These are phyloP conservation scores for Telenomus remus DNA, from an alignment of 1,140 invertebrate genomes.

Conservation along the genomic window DNA sequence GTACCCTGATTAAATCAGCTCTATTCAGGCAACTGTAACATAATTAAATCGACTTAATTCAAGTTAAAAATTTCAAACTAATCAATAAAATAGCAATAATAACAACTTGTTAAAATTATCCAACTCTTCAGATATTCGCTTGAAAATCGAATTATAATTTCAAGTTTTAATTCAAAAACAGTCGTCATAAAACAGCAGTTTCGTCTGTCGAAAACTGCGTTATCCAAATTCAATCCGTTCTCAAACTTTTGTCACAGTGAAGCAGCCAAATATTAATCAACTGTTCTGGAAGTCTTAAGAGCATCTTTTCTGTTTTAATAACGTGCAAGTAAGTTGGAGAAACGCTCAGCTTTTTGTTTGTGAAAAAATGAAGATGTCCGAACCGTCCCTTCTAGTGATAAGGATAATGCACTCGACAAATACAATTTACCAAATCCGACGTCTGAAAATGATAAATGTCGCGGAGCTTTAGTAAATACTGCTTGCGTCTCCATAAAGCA, in stretches of 20 bases:
- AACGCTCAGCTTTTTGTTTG: slow-evolving; percentile 11
- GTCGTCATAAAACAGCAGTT: too few species aligned
- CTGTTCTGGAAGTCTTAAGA: too few species aligned
- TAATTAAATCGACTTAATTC: slow-evolving; percentile 41
- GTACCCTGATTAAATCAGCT: slow-evolving; percentile 86
- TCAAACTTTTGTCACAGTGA: too few species aligned
- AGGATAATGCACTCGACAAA: slow-evolving; percentile 32
- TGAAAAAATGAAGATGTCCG: slow-evolving; percentile 31
- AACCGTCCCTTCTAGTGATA: slow-evolving; percentile 30
- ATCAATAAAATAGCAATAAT: slow-evolving; percentile 15
- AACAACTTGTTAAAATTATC: neutral
- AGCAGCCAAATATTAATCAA: too few species aligned
- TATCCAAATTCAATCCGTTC: too few species aligned
- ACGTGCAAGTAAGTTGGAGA: too few species aligned
- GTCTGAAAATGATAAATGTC: slow-evolving; percentile 43
- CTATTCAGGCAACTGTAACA: slow-evolving; percentile 85
- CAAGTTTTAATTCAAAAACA: too few species aligned
- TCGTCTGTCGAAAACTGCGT: too few species aligned
- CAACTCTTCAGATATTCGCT: too few species aligned
- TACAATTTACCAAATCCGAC: slow-evolving; percentile 45
- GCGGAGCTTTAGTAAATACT: slow-evolving; percentile 28
- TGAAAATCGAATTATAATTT: too few species aligned
- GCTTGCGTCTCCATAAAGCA: slow-evolving; percentile 40
- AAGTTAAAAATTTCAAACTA: slow-evolving; percentile 12
- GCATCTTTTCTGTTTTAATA: too few species aligned